These are phyloP conservation scores for Lymantria dispar DNA, from an alignment of 2,888 invertebrate species.

Conservation along the genomic window DNA sequence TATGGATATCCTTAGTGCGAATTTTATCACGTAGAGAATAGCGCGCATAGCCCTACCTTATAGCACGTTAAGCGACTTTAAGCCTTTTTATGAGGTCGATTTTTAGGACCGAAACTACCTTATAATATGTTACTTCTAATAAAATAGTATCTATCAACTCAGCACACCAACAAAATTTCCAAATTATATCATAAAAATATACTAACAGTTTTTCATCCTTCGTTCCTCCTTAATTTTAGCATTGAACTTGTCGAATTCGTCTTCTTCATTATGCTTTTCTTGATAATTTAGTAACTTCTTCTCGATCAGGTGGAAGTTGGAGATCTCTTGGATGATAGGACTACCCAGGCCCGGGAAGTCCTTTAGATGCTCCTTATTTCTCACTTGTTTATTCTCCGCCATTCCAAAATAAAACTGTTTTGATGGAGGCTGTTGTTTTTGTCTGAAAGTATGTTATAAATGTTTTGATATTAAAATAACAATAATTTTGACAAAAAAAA, in stretches of 20 bases:
- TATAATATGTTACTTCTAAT: no score
- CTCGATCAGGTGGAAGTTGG: conserved; percentile 71
- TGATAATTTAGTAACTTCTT: conserved; percentile 70
- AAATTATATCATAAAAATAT: background rate
- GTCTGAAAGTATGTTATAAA: conserved; percentile 36
- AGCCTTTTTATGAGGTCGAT: no score
- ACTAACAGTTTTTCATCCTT: conserved; percentile 66
- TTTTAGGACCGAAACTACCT: no score
- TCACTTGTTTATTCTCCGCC: conserved; percentile 79
- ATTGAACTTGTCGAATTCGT: conserved; percentile 68
- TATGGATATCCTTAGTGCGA: no score
- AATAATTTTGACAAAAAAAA: background rate
- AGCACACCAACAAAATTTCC: background rate
- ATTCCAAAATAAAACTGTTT: conserved; percentile 90
- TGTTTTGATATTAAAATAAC: background rate
- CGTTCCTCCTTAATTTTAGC: conserved; percentile 63
- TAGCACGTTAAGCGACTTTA: no score
- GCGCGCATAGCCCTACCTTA: no score
- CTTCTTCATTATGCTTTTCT: conserved; percentile 50
- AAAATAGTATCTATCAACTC: no score
- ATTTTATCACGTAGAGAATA: no score
- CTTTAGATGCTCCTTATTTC: conserved; percentile 58
- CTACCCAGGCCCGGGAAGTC: conserved; percentile 74
- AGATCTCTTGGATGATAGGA: conserved; percentile 72
- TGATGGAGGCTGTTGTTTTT: conserved; percentile 58